A percentile compares a stretch with the other conserved stretches of the same genome.
phyloP scores from a whole-genome alignment of 2,113 vertebrate genomes.

The Phrynosoma blainvillii region DNA sequence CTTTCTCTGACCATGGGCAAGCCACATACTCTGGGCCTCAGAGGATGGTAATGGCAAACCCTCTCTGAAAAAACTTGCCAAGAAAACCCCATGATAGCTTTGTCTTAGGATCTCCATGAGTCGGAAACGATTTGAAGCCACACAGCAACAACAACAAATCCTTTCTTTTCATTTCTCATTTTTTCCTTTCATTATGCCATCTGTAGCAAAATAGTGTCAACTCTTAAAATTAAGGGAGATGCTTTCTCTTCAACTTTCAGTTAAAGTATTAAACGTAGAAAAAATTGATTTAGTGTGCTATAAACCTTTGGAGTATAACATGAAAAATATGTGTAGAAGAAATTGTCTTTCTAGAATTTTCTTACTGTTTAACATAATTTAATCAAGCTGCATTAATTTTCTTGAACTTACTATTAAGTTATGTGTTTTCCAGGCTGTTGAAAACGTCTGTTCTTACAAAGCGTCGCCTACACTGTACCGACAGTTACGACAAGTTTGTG shows the following conservation, averaged over 20 bases:
- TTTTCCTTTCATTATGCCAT: not conserved
- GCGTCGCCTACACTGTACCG: constrained; percentile 81
- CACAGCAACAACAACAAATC: no score
- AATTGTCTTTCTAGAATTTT: not conserved
- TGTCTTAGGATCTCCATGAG: no score
- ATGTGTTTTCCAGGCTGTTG: constrained; percentile 78
- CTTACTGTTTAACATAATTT: not conserved
- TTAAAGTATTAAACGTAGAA: not conserved
- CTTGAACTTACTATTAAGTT: not conserved
- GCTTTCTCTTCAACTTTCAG: not conserved
- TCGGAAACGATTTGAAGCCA: no score
- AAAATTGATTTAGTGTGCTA: not conserved
- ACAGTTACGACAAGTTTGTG: constrained; percentile 83
- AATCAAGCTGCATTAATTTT: not conserved
- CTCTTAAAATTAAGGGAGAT: constrained; percentile 1
- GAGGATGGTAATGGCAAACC: no score
- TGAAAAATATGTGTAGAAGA: not conserved
- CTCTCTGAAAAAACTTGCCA: no score
- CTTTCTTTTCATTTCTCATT: no score
- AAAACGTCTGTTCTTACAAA: constrained; percentile 85
- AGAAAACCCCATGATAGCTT: no score
- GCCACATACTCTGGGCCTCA: no score
- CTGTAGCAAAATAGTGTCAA: not conserved
- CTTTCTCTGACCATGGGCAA: no score
- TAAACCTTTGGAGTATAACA: not conserved